Evolutionary conservation across 64 coral and sea anemone species (phyloP).

Genomic region (Orbicella faveolata): DNA sequence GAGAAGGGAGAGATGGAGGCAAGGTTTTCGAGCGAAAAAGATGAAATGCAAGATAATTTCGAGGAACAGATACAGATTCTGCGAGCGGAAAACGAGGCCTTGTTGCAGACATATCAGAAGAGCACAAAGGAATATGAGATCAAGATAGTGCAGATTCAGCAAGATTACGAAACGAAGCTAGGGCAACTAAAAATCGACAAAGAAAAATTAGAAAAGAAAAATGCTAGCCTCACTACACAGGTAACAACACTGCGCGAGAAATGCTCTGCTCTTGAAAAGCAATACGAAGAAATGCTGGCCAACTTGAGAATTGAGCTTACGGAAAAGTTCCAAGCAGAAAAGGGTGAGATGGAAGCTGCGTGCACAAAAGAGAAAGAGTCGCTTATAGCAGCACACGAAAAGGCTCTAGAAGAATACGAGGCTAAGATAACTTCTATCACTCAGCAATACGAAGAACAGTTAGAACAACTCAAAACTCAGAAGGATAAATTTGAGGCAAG

Average conservation of each 20-base stretch:
- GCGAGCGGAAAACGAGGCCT: slow-evolving; percentile 34
- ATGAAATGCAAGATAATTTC: slow-evolving; percentile 41
- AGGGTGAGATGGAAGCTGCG: slow-evolving; percentile 43
- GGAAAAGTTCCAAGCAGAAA: slow-evolving; percentile 27
- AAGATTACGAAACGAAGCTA: slow-evolving; percentile 58
- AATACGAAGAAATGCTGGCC: slow-evolving; percentile 34
- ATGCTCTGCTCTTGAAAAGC: slow-evolving; percentile 13
- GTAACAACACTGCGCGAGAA: slow-evolving; percentile 13
- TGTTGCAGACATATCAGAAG: slow-evolving; percentile 43
- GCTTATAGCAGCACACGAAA: slow-evolving; percentile 8
- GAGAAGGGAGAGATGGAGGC: slow-evolving; percentile 47
- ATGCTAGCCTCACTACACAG: slow-evolving; percentile 1
- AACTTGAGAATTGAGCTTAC: slow-evolving; percentile 31
- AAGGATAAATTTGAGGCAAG: slow-evolving; percentile 29
- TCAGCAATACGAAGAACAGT: slow-evolving; percentile 47
- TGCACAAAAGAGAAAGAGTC: slow-evolving; percentile 32
- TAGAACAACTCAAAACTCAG: slow-evolving; percentile 26
- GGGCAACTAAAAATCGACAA: slow-evolving; percentile 41
- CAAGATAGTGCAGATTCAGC: slow-evolving; percentile 46
- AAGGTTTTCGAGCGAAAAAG: slow-evolving; percentile 20
- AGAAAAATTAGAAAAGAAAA: slow-evolving; percentile 46
- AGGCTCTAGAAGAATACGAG: slow-evolving; percentile 35
- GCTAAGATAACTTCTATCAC: not conserved
- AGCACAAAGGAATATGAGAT: slow-evolving; percentile 55
- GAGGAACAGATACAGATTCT: slow-evolving; percentile 29